Conservation (phyloP, 2,113 vertebrate species). For the Leucosticte australis region DNA sequence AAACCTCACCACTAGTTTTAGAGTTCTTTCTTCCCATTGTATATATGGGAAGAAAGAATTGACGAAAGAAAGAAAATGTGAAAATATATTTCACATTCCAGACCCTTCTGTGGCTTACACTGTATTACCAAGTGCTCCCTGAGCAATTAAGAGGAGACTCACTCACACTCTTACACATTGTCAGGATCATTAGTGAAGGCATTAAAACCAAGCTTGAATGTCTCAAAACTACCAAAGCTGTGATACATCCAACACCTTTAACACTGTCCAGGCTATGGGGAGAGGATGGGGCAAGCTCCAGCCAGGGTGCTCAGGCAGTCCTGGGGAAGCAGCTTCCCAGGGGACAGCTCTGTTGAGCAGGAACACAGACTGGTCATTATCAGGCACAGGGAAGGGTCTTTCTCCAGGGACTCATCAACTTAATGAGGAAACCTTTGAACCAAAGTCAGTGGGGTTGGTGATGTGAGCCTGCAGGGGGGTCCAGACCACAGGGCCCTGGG, state of each 20-base stretch:
- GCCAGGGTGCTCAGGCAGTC: neutral
- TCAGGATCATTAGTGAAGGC: neutral
- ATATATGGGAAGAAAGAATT: neutral
- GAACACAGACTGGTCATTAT: neutral
- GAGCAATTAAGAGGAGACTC: neutral
- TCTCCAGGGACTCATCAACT: neutral
- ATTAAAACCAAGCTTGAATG: neutral
- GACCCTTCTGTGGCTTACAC: neutral
- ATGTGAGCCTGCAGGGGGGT: neutral
- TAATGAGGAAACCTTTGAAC: neutral
- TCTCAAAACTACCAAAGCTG: neutral
- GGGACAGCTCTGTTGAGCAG: neutral
- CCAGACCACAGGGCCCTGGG: neutral
- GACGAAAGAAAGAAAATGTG: neutral
- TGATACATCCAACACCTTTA: neutral
- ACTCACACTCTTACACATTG: neutral
- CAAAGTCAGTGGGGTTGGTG: neutral
- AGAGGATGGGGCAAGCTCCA: neutral
- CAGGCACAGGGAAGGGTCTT: neutral
- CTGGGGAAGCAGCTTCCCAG: neutral
- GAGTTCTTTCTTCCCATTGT: neutral
- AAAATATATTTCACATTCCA: neutral
- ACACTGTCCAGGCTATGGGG: neutral
- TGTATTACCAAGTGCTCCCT: neutral
- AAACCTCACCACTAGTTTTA: neutral